Evolutionary conservation across 2,113 vertebrate genomes (phyloP).

Genomic region (Dromiciops gliroides): DNA sequence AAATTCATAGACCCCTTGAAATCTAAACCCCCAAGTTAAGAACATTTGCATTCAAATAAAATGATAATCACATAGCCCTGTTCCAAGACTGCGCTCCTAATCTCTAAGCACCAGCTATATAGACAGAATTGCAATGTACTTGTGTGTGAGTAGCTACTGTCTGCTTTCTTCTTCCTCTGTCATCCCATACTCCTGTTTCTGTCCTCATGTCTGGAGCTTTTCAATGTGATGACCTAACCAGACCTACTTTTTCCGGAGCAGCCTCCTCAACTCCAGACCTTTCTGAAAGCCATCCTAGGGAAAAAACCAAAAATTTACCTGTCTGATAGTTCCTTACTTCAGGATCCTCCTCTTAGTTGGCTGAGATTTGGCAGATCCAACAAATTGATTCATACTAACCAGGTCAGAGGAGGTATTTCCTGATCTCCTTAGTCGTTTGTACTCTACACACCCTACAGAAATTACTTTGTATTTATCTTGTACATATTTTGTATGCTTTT

Average conservation of each 20-base stretch:
- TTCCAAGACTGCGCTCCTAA: neutral
- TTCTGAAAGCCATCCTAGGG: neutral
- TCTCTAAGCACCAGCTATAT: neutral
- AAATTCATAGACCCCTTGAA: neutral
- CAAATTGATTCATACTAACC: too few species aligned
- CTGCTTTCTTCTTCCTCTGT: neutral
- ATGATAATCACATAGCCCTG: neutral
- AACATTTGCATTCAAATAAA: neutral
- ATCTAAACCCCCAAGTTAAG: neutral
- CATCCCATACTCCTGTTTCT: neutral
- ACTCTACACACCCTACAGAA: too few species aligned
- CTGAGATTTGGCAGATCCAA: too few species aligned
- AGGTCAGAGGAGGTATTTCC: too few species aligned
- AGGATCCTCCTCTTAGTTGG: neutral
- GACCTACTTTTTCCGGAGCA: neutral
- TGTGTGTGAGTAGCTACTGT: neutral
- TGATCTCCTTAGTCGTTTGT: too few species aligned
- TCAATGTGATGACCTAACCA: neutral
- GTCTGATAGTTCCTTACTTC: neutral
- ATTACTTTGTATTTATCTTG: too few species aligned
- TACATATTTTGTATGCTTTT: too few species aligned
- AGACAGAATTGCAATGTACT: neutral
- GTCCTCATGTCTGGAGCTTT: neutral
- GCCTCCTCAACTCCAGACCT: neutral
- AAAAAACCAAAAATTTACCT: neutral